A percentile compares a stretch with the other conserved stretches of the same genome.
Conservation (phyloP, 2,113 vertebrate species). For the Hirundichthys speculiger region DNA sequence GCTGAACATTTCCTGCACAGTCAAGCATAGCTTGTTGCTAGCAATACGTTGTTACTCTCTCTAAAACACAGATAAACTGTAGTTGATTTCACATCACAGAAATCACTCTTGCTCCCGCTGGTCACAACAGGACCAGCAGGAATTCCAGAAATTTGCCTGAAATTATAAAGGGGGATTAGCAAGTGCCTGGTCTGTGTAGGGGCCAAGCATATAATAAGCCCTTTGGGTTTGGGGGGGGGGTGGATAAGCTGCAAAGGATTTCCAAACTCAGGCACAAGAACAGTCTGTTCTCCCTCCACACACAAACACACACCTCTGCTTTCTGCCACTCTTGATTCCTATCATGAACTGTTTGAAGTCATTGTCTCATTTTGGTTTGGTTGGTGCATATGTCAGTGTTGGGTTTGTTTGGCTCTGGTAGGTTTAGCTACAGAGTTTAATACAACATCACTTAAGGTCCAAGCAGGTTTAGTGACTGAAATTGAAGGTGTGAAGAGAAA, state of each 20-base stretch:
- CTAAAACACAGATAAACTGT: not conserved
- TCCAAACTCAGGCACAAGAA: conserved; percentile 64
- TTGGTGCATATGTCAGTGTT: conserved; percentile 61
- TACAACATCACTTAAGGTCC: conserved; percentile 34
- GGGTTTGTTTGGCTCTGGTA: conserved; percentile 52
- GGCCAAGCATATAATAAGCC: conserved; percentile 73
- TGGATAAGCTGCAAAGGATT: conserved; percentile 64
- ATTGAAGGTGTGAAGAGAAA: not conserved
- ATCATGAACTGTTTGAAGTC: conserved; percentile 57
- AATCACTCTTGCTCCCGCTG: conserved; percentile 22
- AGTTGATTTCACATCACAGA: conserved; percentile 16
- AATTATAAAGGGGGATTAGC: conserved; percentile 78
- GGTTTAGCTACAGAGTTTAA: conserved; percentile 47
- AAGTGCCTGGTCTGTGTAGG: conserved; percentile 48
- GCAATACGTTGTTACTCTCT: not conserved
- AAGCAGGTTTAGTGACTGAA: conserved; percentile 36
- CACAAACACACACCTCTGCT: conserved; percentile 41
- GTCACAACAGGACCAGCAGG: conserved; percentile 58
- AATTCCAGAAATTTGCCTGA: conserved; percentile 76
- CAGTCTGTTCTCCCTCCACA: conserved; percentile 70
- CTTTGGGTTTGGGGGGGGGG: conserved; percentile 47
- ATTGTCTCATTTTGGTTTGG: conserved; percentile 67
- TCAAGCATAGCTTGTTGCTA: not conserved
- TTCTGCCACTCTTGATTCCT: conserved; percentile 61
- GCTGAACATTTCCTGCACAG: not conserved